Base-by-base conservation (phyloP, 2,888 invertebrate species). In the Drosophila hamatofila region DNA sequence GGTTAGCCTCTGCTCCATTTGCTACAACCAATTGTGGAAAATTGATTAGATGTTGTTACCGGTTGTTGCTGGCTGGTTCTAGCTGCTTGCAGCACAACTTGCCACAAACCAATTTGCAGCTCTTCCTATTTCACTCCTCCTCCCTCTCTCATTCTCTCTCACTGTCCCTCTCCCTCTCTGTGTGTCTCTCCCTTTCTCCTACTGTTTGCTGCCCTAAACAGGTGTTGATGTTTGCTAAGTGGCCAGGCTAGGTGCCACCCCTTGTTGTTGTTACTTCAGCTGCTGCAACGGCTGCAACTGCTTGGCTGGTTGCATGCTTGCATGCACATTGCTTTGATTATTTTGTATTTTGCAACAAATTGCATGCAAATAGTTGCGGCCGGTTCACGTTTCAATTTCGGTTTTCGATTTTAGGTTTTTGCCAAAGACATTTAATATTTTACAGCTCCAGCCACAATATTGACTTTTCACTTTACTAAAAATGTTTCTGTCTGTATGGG, bases 171-270 rank as follows among this genome's bases (percentile, higher is more conserved):
- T 18, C 30, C 21, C 35, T 37, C 5, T n/a, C 16, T 16, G 2
- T 9, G 16, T 8, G 8, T 39, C n/a, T 39, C 16, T 21, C 8
- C 2, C 23, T 23, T 16, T 18, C 41, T 41, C 11, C n/a, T n/a
- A 16, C 52, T 35, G 37, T 54, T 21, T 16, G 16, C n/a, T 82
- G 59, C 71, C 71, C 75, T 77, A 79, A 88, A 62, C 88, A 85
- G 84, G 84, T 85, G 84, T 85, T 85, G 84, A 89, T 85, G 85
- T 85, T 85, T 85, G 86, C 89, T 88, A 89, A 84, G 88, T 83
- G 83, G 79, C 78, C 35, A n/a, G 23, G 67, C 30, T 30, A 39
- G 54, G n/a, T 46, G 51, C 12, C 41, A 14, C 12, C 37, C 25
- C 23, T 39, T 54, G 35, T 25, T 25, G 25, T 25, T 54, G 54